Base-by-base conservation (phyloP, 2,113 vertebrate species). In the Puma concolor region DNA sequence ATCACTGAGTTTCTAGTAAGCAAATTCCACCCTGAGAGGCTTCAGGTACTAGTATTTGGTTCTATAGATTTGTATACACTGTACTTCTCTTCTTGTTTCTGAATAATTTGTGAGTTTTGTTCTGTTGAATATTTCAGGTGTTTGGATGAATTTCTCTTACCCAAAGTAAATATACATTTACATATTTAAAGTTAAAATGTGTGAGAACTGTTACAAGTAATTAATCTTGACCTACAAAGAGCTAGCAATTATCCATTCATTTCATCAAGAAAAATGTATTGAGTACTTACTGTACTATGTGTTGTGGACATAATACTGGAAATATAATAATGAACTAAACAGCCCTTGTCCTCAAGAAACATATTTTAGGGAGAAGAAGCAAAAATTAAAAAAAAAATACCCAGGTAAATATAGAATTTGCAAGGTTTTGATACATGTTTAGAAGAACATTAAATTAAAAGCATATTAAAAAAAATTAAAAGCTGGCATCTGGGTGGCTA, bases 371-470 rank as follows among this genome's bases (percentile, higher is more conserved):
- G 63, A 94, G 60, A 91, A 85, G 41, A 38, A 54, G 54, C 29
- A 29, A 66, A 88, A 74, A 54, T n/a, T n/a, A 41, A 63, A 7
- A 38, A 38, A n/a, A 66, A 91, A 54, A 63, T 33, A 91, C 54
- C 44, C 1, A 74, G 31, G 36, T 52, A 88, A 12, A 79, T 50
- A 48, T 33, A 76, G 79, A 52, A 57, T 31, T 48, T 52, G 5
- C 54, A 33, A 66, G 27, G 11, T 95, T 15, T n/a, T 52, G 29
- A 50, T 31, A 88, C 66, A 60, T n/a, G 13, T 29, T 77, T 69
- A 72, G 36, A 52, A 94, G 36, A 92, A 95, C 96, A 91, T 63
- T 29, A 81, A 92, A 33, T 52, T 79, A 79, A 79, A 79, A 79
- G 7, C 27, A 77, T 77, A 71, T 31, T 77, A 48, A 48, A 48